phyloP scores from a whole-genome alignment of 2,113 vertebrate genomes.

The Synchiropus splendidus region DNA sequence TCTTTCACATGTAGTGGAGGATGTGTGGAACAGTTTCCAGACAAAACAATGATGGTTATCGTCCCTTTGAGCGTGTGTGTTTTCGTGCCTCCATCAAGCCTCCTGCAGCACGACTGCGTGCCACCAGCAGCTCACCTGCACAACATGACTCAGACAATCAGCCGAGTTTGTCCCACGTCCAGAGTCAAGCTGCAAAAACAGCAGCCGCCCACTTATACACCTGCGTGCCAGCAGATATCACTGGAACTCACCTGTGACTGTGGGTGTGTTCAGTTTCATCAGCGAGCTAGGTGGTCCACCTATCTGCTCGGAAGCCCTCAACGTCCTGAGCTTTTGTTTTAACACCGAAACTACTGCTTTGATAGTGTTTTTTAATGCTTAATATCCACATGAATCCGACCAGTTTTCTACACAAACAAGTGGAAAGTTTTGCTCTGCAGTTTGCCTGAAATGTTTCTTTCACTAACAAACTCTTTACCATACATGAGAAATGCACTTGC shows the following conservation, averaged over 20 bases:
- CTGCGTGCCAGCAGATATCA: conserved; percentile 2
- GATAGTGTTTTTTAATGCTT: no score
- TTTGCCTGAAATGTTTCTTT: no score
- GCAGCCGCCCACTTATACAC: conserved; percentile 7
- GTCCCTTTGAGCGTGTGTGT: background rate
- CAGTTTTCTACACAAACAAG: no score
- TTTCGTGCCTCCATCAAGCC: background rate
- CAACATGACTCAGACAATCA: conserved; percentile 1
- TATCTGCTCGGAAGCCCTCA: background rate
- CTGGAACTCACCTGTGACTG: background rate
- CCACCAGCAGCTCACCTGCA: conserved; percentile 4
- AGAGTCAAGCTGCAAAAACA: conserved; percentile 1
- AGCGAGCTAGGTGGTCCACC: background rate
- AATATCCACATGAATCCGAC: no score
- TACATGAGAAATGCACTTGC: no score
- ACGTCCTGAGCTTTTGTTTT: no score
- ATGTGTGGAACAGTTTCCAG: conserved; percentile 7
- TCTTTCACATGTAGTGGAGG: background rate
- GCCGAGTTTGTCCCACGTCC: background rate
- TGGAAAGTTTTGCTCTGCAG: no score
- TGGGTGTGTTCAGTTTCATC: background rate
- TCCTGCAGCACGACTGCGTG: conserved; percentile 5
- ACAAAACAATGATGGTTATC: conserved; percentile 22
- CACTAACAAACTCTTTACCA: no score
- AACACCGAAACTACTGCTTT: no score